phyloP scores from a whole-genome alignment of 1,140 invertebrate species.

The Pomacea maculata region DNA sequence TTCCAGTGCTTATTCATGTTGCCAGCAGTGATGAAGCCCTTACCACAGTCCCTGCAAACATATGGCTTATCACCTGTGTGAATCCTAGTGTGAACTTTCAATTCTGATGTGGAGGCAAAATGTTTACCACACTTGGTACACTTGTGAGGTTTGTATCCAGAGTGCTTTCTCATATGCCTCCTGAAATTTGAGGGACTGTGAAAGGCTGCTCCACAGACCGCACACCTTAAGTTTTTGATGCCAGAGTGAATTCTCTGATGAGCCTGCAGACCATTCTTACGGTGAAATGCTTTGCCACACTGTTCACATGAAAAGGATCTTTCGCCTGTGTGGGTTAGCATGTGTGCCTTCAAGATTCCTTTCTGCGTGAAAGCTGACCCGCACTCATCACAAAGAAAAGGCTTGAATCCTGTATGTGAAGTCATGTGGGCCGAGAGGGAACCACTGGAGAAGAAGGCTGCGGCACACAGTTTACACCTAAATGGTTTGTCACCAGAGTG shows the following conservation, averaged over 20 bases:
- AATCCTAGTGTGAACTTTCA: slow-evolving; percentile 78
- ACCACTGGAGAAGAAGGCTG: slow-evolving; percentile 17
- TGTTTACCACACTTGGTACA: slow-evolving; percentile 13
- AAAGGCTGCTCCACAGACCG: slow-evolving; percentile 20
- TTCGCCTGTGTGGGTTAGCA: slow-evolving; percentile 17
- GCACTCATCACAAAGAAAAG: slow-evolving; percentile 24
- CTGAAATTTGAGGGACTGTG: background rate
- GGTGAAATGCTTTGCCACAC: slow-evolving; percentile 21
- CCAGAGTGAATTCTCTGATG: slow-evolving; percentile 21
- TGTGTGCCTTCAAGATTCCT: slow-evolving; percentile 20
- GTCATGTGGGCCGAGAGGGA: slow-evolving; percentile 20
- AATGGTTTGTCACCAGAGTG: slow-evolving; percentile 79
- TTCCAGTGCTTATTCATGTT: slow-evolving; percentile 27
- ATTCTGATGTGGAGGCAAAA: slow-evolving; percentile 11
- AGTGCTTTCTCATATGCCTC: slow-evolving; percentile 17
- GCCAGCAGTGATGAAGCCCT: slow-evolving; percentile 11
- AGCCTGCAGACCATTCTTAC: slow-evolving; percentile 6
- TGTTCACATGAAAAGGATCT: slow-evolving; percentile 17
- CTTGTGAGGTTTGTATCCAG: background rate
- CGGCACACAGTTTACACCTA: slow-evolving; percentile 67
- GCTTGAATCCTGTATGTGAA: slow-evolving; percentile 15
- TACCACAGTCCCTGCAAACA: slow-evolving; percentile 68
- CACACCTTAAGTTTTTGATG: slow-evolving; percentile 10
- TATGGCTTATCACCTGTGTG: slow-evolving; percentile 84
- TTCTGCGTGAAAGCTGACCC: slow-evolving; percentile 17